Conservation (phyloP, 92 coral and sea anemone species). For the Palythoa grandis region DNA sequence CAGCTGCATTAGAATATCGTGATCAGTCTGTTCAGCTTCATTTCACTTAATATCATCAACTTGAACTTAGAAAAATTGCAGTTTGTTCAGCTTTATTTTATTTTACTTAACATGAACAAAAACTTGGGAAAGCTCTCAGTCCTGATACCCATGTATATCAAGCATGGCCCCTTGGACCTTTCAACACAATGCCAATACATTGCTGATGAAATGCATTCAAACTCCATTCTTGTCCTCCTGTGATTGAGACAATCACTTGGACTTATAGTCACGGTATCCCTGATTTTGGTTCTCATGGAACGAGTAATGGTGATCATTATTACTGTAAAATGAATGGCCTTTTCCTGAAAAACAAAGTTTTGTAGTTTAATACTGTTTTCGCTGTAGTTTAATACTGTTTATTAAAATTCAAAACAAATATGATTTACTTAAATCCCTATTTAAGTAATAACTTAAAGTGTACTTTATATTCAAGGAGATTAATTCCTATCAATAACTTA, state of each 20-base stretch:
- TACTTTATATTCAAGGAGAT: no score
- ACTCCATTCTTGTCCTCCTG: background rate
- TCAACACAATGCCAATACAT: background rate
- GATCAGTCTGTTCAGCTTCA: background rate
- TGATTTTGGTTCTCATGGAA: constrained; percentile 33
- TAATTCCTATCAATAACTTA: no score
- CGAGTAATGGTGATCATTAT: constrained; percentile 13
- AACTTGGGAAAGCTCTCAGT: background rate
- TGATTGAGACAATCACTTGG: background rate
- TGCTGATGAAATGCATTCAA: background rate
- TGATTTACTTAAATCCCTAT: no score
- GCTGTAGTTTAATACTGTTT: no score
- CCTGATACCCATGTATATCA: background rate
- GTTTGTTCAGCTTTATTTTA: background rate
- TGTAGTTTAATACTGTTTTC: background rate
- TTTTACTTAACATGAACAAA: background rate
- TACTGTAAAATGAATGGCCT: constrained; percentile 30
- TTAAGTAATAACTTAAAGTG: no score
- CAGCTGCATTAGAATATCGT: background rate
- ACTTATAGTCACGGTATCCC: constrained; percentile 43
- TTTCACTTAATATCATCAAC: background rate
- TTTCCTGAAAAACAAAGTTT: constrained; percentile 18
- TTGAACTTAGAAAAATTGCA: background rate
- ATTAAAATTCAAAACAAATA: no score
- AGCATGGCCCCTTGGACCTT: background rate